Evolutionary conservation across 2,797 vertebrate genomes (phyloP), one percentile per base, ranked within the genome.

Genomic region (Labroides dimidiatus): DNA sequence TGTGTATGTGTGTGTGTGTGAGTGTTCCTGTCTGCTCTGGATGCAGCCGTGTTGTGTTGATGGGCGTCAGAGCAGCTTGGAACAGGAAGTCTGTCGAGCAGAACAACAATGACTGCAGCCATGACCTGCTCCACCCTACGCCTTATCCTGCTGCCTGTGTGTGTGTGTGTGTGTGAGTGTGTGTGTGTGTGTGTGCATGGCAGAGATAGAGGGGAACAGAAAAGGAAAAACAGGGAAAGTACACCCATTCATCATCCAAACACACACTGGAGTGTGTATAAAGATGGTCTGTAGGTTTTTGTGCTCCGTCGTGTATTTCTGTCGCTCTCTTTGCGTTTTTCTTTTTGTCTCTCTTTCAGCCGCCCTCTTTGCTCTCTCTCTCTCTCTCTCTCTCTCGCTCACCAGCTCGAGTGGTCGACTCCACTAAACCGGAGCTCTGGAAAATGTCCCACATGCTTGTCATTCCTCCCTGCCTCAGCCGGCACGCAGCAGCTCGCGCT

Each of bases 11-110:
- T 48, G 60, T 60, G 49, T 53, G 61, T 15, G 20, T 53, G 47
- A 54, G 59, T 66, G 64, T 73, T 55, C 44, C 41, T 77, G 69
- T 78, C 57, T 70, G 54, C 71, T 79, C 61, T 84, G 82, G 70
- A 85, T 14, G 64, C 85, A 91, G 90, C 83, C 92, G 92, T 87
- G 89, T 89, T 81, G 84, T 79, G 81, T 81, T 42, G 81, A 85
- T 76, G 80, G 87, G 84, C 82, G 90, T 89, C 84, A 78, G 70
- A 73, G 74, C 84, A 73, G 80, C 76, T 45, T 86, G 67, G 61
- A 92, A 92, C 93, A 94, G 94, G 94, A 95, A 93, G 92, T 91
- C 87, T 91, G 92, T 87, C 67, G 60, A 83, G 78, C 87, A 91
- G 85, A 91, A 91, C 75, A 94, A 94, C 94, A 95, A 95, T 95